Evolutionary conservation across 2,113 vertebrate genomes (phyloP).

Genomic region (Chloroceryle aenea): DNA sequence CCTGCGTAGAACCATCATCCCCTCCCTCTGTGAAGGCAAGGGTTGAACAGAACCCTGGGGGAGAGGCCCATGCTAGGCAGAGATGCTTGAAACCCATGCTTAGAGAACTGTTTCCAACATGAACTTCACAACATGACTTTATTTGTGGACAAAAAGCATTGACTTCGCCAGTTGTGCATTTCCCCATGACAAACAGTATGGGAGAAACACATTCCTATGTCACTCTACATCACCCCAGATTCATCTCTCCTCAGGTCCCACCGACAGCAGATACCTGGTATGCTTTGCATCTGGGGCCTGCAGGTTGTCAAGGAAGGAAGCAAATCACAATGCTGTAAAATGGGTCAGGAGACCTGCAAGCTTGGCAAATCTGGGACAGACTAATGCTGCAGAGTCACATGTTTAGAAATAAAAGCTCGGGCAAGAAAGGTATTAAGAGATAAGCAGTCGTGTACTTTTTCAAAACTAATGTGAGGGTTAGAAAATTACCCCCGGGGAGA

Average conservation of each 20-base stretch:
- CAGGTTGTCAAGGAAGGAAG: constrained; percentile 5
- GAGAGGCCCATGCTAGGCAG: background rate
- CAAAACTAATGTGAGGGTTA: background rate
- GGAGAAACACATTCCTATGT: background rate
- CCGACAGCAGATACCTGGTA: background rate
- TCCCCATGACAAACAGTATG: fast-evolving
- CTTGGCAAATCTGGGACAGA: constrained; percentile 67
- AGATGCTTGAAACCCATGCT: background rate
- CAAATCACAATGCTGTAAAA: constrained; percentile 36
- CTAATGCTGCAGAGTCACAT: constrained; percentile 63
- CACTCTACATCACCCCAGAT: background rate
- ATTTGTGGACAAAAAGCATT: background rate
- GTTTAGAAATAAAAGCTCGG: constrained; percentile 46
- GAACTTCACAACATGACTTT: background rate
- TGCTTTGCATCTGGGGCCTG: background rate
- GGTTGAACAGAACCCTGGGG: background rate
- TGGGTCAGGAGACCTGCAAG: constrained; percentile 67
- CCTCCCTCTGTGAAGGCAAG: fast-evolving
- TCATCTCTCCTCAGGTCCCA: background rate
- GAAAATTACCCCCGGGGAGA: background rate
- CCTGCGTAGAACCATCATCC: background rate
- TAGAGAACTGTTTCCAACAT: background rate
- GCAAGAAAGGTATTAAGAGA: constrained; percentile 20
- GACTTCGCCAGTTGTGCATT: fast-evolving
- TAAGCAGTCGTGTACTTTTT: background rate